A percentile compares a stretch with the other conserved stretches of the same genome.
Evolutionary conservation across 2,797 vertebrate species (phyloP).

Genomic region (Rhinoraja longicauda): DNA sequence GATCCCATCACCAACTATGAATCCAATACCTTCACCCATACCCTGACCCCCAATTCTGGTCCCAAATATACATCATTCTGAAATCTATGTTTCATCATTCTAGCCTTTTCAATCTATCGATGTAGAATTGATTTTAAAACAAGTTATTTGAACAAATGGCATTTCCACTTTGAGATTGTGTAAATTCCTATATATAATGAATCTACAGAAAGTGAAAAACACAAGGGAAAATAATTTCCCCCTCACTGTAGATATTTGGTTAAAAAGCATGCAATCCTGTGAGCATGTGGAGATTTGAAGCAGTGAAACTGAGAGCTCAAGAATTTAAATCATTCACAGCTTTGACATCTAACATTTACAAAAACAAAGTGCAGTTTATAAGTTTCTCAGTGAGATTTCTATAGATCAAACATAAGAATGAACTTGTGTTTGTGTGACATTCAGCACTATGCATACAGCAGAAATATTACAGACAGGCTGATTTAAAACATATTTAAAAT

Average conservation of each 20-base stretch:
- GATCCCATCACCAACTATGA: too few species aligned
- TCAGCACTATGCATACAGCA: constrained; percentile 21
- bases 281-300: background rate
- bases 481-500: constrained; percentile 27
- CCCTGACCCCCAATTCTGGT: background rate
- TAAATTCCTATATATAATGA: background rate
- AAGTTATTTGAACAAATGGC: background rate
- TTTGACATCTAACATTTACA: constrained; percentile 21
- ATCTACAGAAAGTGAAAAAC: background rate
- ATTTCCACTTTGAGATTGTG: background rate
- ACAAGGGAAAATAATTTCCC: background rate
- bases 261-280: background rate
- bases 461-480: constrained; percentile 18
- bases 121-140: background rate
- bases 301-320: background rate
- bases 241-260: background rate
- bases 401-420: background rate
- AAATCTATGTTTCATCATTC: background rate
- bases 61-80: background rate
- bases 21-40: background rate
- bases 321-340: constrained; percentile 29
- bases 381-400: background rate
- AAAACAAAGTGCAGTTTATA: constrained; percentile 10
- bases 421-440: background rate
- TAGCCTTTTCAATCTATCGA: background rate